Evolutionary conservation across 2,113 vertebrate species (phyloP).

Genomic region (Apistogramma diplotaenia): DNA sequence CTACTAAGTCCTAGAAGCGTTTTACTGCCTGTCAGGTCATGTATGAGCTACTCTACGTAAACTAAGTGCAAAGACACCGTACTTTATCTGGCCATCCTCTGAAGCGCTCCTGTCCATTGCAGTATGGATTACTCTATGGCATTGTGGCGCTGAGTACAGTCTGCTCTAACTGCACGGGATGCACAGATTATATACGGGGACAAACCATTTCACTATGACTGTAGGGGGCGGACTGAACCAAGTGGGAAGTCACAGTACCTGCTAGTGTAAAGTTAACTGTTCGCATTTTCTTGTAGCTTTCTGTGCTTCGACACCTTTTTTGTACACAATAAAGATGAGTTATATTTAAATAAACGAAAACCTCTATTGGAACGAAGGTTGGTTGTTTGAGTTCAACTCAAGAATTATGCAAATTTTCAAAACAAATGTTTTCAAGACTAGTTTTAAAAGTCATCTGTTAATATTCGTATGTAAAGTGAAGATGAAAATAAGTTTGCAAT

Average conservation of each 20-base stretch:
- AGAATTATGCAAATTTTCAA: neutral
- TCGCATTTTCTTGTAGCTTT: neutral
- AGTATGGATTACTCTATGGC: too few relatives aligned
- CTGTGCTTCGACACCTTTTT: neutral
- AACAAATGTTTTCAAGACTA: neutral
- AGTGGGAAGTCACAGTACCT: neutral
- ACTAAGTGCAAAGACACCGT: conserved; percentile 18
- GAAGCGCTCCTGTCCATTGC: conserved; percentile 35
- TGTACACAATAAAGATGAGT: neutral
- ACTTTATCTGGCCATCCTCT: conserved; percentile 51
- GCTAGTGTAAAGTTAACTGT: neutral
- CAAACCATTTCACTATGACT: conserved; percentile 74
- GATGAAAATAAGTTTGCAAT: neutral
- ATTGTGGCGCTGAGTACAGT: neutral
- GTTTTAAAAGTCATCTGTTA: neutral
- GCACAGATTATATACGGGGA: conserved; percentile 76
- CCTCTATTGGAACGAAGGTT: neutral
- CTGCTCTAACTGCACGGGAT: neutral
- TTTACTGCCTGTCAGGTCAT: conserved; percentile 24
- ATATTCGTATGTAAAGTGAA: neutral
- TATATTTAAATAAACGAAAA: neutral
- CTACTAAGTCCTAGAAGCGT: conserved; percentile 9
- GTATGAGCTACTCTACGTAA: conserved; percentile 19
- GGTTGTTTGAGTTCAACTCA: rapidly evolving
- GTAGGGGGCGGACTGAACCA: conserved; percentile 54